Base-by-base conservation (phyloP, 2,888 invertebrate genomes). In the Heterodera filipjevi region DNA sequence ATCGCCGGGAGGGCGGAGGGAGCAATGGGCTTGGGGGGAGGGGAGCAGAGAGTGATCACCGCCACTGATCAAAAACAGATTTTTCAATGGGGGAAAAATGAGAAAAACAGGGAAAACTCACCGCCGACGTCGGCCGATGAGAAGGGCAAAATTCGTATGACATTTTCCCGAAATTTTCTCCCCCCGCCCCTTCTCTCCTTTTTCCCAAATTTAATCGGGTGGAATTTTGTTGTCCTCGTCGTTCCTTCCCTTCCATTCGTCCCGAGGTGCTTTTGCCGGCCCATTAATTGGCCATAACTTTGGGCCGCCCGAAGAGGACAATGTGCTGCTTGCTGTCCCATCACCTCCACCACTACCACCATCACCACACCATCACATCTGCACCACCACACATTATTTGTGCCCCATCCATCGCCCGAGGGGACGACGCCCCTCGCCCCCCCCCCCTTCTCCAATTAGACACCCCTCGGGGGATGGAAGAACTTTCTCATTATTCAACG, bases 401-500 rank as follows among this genome's bases (percentile, higher is more conserved):
- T 46, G 12, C 46, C n/a, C n/a, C n/a, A n/a, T n/a, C 46, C 49
- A 53, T 53, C 49, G 19, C 49, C 49, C 49, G 49, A 53, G 49
- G 49, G 49, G 49, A 53, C 10, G 49, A 53, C 10, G 5, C 49
- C 49, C 39, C 39, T 10, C 39, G 39, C 39, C 39, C 39, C 39
- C 39, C 5, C 39, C 39, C 39, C 3, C n/a, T n/a, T n/a, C 12
- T 53, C 49, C 22, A 53, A 53, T 53, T 53, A 53, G 49, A 53
- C 49, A 39, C 49, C 49, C 49, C 49, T 53, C 49, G 49, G 22
- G 46, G 49, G 49, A 53, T 22, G 49, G 49, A 53, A 53, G 49
- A 53, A 53, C 49, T 53, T 53, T 53, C 49, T 53, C 49, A 53
- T 53, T 53, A 53, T 53, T 53, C 49, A 53, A 53, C 49, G 49